Evolutionary conservation across 2,888 invertebrate genomes (phyloP).

Genomic region (Eupithecia subumbrata): DNA sequence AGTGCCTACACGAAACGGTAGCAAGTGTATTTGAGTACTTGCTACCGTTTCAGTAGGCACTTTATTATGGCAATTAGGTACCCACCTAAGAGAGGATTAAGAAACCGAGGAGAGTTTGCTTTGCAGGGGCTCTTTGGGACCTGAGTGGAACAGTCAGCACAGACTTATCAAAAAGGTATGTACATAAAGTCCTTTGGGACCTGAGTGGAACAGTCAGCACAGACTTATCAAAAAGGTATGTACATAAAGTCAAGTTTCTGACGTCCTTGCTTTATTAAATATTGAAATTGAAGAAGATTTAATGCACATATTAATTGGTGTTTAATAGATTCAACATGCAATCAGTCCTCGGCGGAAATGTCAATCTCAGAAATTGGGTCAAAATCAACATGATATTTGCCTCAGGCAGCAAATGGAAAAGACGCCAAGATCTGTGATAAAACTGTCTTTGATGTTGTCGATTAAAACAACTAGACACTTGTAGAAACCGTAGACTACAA

Average conservation of each 20-base stretch:
- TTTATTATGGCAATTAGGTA: neutral
- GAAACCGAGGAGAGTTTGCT: neutral
- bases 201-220: neutral
- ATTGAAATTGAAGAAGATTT: neutral
- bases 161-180: neutral
- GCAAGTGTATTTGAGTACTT: neutral
- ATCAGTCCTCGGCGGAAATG: slow-evolving; percentile 14
- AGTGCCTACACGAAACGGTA: too few relatives aligned
- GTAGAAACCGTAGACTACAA: neutral
- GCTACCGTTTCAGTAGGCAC: neutral
- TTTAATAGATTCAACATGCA: slow-evolving; percentile 12
- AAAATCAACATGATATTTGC: slow-evolving; percentile 6
- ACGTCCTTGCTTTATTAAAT: neutral
- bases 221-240: neutral
- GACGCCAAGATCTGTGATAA: slow-evolving; percentile 1
- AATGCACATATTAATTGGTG: slow-evolving; percentile 9
- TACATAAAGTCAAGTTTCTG: neutral
- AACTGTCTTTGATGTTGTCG: neutral
- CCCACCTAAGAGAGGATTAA: neutral
- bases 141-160: neutral
- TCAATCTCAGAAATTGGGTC: slow-evolving; percentile 10
- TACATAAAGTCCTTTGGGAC: neutral
- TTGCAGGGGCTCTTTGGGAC: neutral
- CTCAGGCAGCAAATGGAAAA: slow-evolving; percentile 1
- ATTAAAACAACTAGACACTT: neutral